Conservation (phyloP, 2,888 invertebrate species). For the Dryobotodes eremita region DNA sequence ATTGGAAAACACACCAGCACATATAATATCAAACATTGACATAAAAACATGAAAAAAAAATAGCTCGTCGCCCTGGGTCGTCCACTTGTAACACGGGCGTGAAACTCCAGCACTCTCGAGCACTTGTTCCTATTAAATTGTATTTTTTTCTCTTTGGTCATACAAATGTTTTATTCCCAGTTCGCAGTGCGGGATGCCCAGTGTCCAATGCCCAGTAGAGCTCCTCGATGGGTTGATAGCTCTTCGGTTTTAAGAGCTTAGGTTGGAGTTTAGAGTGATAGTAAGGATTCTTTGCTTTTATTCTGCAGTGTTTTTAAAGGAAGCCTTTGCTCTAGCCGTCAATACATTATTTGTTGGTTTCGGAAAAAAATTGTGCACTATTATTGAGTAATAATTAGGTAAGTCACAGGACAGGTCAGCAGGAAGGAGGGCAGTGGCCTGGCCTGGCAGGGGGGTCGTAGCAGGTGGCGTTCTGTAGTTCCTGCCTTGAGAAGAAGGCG, state of each 20-base stretch:
- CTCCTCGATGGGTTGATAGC: slow-evolving; percentile 8
- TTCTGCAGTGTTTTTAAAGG: not conserved
- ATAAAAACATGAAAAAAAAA: not conserved
- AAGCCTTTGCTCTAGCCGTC: not conserved
- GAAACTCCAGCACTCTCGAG: slow-evolving; percentile 11
- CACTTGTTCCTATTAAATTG: slow-evolving; percentile 35
- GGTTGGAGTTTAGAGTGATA: slow-evolving; percentile 6
- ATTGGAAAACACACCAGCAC: not conserved
- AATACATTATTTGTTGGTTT: not conserved
- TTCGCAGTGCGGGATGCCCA: not conserved
- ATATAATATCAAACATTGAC: not conserved
- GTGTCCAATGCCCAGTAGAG: slow-evolving; percentile 6
- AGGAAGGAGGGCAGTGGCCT: too few species aligned
- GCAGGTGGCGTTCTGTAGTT: too few species aligned
- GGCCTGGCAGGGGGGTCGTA: too few species aligned
- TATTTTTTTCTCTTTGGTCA: slow-evolving; percentile 23
- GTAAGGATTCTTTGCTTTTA: not conserved
- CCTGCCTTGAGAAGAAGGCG: too few species aligned
- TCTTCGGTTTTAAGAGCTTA: slow-evolving; percentile 15
- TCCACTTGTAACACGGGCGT: slow-evolving; percentile 20
- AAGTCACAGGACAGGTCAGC: too few species aligned
- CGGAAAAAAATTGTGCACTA: not conserved
- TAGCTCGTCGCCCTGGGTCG: not conserved
- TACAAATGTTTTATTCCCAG: slow-evolving; percentile 20
- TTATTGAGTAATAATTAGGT: not conserved